Evolutionary conservation across 1,140 invertebrate species (phyloP), one percentile per base, ranked within the genome.

Genomic region (Drosophila nikananu): DNA sequence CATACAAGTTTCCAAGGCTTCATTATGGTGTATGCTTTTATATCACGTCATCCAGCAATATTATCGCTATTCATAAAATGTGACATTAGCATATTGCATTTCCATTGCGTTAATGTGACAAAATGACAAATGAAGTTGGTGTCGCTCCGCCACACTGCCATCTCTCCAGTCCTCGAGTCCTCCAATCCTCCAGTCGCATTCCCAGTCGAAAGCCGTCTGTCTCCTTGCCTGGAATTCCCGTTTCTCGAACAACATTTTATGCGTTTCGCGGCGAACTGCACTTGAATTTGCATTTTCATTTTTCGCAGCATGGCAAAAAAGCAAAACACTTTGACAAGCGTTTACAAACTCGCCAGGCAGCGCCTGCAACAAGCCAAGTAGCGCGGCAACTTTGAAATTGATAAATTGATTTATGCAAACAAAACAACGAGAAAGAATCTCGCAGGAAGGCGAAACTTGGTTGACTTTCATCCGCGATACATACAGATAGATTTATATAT

Each of bases 31-130:
- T 57, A 21, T 23, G 46, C 67, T 81, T 61, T 74, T 74, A 84
- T 84, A 86, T 86, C 57, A 78, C 78, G 72, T 60, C 51, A 48
- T 54, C 37, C 30, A 35, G 64, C 67, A 66, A 70, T 80, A 80
- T 87, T 86, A 80, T 84, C 70, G 49, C 62, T 64, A 89, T 87
- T 87, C 83, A 87, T 89, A 89, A 87, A 83, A 89, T 89, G 81
- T 87, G 83, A 87, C 81, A 87, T 89, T 89, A 90, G 84, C 84
- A 89, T 89, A 90, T 89, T 90, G 86, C 86, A 90, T 89, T 89
- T 86, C 86, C 86, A 90, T 82, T 90, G 78, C 86, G 86, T 89
- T 89, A 89, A 89, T 89, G 86, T 89, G 86, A 89, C 86, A 89
- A 89, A 89, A 90, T 89, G 86, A 89, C 86, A 89, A 89, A 89